These are phyloP conservation scores for Dyspetes luteomarginatus DNA, from an alignment of 2,888 invertebrate species.

Conservation along the genomic window DNA sequence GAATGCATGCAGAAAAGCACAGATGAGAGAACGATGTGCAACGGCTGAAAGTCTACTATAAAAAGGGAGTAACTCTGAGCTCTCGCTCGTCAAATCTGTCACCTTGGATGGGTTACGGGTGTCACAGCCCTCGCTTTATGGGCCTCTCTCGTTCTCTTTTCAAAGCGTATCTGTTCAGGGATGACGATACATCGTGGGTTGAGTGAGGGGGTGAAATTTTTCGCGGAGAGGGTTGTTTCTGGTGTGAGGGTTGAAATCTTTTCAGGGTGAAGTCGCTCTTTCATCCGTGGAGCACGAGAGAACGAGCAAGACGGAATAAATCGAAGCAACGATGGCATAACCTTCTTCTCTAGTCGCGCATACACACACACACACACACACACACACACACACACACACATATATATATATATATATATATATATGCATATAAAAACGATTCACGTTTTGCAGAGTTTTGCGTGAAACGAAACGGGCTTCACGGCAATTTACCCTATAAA, in stretches of 20 bases:
- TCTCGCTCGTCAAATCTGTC: conserved; percentile 50
- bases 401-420: conserved; percentile 5
- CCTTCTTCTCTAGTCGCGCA: conserved; percentile 46
- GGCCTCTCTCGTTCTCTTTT: neutral
- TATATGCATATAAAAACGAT: neutral
- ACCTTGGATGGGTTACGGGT: conserved; percentile 33
- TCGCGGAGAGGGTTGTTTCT: neutral
- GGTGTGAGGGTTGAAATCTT: conserved; percentile 56
- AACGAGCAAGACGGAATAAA: conserved; percentile 52
- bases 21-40: conserved; percentile 22
- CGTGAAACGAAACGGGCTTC: conserved; percentile 42
- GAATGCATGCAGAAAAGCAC: conserved; percentile 26
- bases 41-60: conserved; percentile 10
- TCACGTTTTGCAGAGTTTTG: conserved; percentile 23
- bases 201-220: neutral
- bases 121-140: conserved; percentile 20
- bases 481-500: conserved; percentile 61
- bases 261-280: conserved; percentile 59
- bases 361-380: conserved; percentile 6
- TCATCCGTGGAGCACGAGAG: conserved; percentile 48
- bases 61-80: conserved; percentile 52
- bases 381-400: neutral
- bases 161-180: conserved; percentile 40
- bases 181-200: conserved; percentile 35
- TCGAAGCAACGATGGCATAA: conserved; percentile 55